These are phyloP conservation scores for Athrips mouffetella DNA, from an alignment of 2,888 invertebrate species.

Conservation along the genomic window DNA sequence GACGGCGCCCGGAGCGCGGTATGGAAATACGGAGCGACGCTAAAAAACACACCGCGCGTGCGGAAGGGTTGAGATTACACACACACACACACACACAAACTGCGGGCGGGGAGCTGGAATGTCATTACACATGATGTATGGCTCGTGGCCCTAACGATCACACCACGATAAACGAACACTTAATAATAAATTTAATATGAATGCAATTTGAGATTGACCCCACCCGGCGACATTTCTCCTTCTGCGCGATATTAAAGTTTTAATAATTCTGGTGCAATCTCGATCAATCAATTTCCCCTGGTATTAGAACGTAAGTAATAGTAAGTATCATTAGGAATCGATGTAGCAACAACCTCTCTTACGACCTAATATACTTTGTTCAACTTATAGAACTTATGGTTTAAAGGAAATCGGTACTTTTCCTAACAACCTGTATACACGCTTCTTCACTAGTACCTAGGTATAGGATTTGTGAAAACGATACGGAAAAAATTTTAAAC, in stretches of 20 bases:
- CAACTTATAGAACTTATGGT: no score
- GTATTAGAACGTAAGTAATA: no score
- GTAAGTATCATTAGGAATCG: no score
- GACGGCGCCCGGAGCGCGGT: constrained; percentile 18
- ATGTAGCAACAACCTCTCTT: no score
- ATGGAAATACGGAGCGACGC: constrained; percentile 32
- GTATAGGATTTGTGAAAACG: no score
- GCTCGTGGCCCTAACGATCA: constrained; percentile 12
- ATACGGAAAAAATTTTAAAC: no score
- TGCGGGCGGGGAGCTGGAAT: constrained; percentile 20
- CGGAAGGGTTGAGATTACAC: constrained; percentile 14
- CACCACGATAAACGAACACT: constrained; percentile 6
- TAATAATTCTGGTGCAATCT: not conserved
- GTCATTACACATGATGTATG: constrained; percentile 19
- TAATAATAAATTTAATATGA: constrained; percentile 11
- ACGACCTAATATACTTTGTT: no score
- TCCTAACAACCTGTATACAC: no score
- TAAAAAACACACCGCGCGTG: constrained; percentile 34
- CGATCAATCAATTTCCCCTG: no score
- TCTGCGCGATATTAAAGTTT: not conserved
- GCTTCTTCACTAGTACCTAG: no score
- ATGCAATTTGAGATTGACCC: constrained; percentile 2
- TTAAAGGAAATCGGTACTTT: no score
- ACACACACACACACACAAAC: not conserved
- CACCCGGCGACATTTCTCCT: constrained; percentile 1